Percentiles rank a stretch among this genome's conserved stretches.
Conservation (phyloP, 2,888 invertebrate genomes). For the Himalopsyche kuldschensis region DNA sequence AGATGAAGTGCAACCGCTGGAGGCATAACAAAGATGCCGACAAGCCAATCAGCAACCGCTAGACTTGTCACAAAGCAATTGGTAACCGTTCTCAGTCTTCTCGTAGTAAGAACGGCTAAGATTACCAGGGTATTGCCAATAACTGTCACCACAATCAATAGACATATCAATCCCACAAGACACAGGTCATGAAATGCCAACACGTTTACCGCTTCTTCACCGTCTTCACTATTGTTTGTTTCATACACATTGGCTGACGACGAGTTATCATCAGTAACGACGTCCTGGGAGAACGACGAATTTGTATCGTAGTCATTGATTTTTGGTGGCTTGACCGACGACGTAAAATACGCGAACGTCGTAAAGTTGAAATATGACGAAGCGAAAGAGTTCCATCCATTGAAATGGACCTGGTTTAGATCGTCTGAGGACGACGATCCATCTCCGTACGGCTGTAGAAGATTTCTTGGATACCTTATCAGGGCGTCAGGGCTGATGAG, state of each 20-base stretch:
- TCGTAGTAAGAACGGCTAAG: slow-evolving; percentile 82
- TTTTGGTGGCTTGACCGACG: not conserved
- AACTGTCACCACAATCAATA: slow-evolving; percentile 72
- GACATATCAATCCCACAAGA: slow-evolving; percentile 65
- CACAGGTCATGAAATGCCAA: slow-evolving; percentile 25
- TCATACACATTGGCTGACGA: not conserved
- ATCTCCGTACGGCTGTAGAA: not conserved
- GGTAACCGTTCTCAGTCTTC: slow-evolving; percentile 86
- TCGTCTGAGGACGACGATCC: not conserved
- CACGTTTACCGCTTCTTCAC: not conserved
- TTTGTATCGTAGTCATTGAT: not conserved
- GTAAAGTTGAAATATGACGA: not conserved
- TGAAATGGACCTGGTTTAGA: not conserved
- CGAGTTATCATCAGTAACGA: not conserved
- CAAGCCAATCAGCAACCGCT: slow-evolving; percentile 89
- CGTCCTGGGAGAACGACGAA: not conserved
- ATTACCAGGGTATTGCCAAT: slow-evolving; percentile 90
- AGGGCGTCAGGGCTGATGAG: not conserved
- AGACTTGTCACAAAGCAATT: slow-evolving; percentile 95
- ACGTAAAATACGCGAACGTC: not conserved
- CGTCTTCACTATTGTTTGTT: not conserved
- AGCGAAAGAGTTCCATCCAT: not conserved
- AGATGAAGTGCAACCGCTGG: slow-evolving; percentile 89
- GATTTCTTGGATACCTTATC: not conserved
- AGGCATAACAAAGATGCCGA: slow-evolving; percentile 93